Base-by-base conservation (phyloP, 2,797 vertebrate genomes). In the Pagetopsis macropterus region DNA sequence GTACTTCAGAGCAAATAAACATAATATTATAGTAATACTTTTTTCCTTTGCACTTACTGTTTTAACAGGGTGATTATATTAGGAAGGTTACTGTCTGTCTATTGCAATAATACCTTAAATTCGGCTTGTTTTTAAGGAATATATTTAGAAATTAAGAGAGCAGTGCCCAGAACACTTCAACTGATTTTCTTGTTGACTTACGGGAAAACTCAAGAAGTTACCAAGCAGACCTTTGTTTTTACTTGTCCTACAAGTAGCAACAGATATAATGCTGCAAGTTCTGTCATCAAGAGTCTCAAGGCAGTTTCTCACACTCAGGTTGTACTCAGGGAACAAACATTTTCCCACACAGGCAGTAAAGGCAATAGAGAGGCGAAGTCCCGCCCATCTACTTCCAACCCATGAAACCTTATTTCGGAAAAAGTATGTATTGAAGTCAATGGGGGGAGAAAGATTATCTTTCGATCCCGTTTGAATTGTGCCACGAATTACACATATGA, bases 221-320 rank as follows among this genome's bases (percentile, higher is more conserved):
- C 23, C 5, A 58, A 83, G 76, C 74, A n/a, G 45, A 45, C 56
- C 33, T 55, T 68, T 82, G 90, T 77, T 74, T 70, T 58, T 70
- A 87, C 87, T 82, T 87, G 87, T 82, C 70, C 10, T 40, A 9
- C 49, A 68, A 10, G 61, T 41, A 16, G 55, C 43, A 76, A 54
- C 72, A 65, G 51, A 54, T 72, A 19, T 33, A 65, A 64, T 44
- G 17, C 33, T 54, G 14, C 72, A 78, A 17, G 52, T 76, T 75
- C 13, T 56, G 55, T 67, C 70, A 70, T 65, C 40, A 60, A 59
- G 11, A 54, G 27, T 37, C 23, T 67, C 4, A 13, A 49, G n/a
- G 43, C 12, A 9, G 41, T 73, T 37, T 85, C 67, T 63, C 73
- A 66, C 78, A 68, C 27, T 61, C 56, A 15, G 21, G 12, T 65